phyloP scores from a whole-genome alignment of 2,113 vertebrate genomes.

The Solenodon paradoxus region DNA sequence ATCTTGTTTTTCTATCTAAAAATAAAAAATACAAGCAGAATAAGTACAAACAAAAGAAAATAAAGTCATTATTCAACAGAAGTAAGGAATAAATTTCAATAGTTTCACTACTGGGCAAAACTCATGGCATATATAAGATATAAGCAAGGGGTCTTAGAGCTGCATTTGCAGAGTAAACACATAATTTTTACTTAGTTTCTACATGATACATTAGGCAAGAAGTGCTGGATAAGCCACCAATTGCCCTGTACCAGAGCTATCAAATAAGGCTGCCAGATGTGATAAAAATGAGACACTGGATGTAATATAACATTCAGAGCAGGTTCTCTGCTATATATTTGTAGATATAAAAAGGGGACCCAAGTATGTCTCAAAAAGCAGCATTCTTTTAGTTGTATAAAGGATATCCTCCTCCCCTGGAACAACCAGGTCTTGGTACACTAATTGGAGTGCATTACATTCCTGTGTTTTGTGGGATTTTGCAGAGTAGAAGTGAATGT shows the following conservation, averaged over 20 bases:
- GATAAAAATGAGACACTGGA: background rate
- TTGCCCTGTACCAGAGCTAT: background rate
- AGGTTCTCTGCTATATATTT: background rate
- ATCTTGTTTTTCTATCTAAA: background rate
- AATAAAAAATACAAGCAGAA: too few relatives aligned
- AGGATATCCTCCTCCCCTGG: too few relatives aligned
- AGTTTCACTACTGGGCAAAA: background rate
- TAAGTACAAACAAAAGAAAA: background rate
- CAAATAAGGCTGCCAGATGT: background rate
- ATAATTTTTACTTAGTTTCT: background rate
- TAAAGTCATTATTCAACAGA: background rate
- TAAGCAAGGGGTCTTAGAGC: background rate
- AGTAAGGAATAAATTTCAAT: background rate
- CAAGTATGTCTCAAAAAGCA: background rate
- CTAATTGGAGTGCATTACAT: background rate
- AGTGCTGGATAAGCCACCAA: background rate
- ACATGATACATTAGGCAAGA: too few relatives aligned
- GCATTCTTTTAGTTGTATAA: background rate
- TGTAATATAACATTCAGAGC: background rate
- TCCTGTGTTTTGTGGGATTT: background rate
- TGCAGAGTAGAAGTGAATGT: background rate
- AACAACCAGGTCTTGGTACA: background rate
- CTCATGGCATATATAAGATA: background rate
- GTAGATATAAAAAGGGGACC: background rate
- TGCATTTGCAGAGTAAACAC: background rate